These are phyloP conservation scores for Nestor notabilis DNA, from an alignment of 2,113 vertebrate species.

Conservation along the genomic window DNA sequence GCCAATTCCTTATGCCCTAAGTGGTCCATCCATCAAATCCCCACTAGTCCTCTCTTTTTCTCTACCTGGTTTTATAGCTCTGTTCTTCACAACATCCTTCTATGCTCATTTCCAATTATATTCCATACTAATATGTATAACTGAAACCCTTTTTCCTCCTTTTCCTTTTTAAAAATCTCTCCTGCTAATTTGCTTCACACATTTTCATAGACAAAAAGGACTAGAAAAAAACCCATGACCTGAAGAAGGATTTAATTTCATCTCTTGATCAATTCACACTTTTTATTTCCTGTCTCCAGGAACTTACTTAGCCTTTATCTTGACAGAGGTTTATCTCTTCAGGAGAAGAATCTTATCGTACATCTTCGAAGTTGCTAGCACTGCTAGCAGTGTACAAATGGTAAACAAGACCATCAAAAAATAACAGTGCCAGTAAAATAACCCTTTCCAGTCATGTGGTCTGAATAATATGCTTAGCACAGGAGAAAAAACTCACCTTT, in stretches of 20 bases:
- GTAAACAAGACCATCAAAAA: background rate
- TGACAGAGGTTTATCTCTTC: background rate
- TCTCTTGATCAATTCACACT: background rate
- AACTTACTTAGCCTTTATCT: background rate
- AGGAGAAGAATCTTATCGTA: background rate
- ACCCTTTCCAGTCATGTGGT: background rate
- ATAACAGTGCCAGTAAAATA: background rate
- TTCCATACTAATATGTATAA: background rate
- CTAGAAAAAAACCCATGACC: background rate
- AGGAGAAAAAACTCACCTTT: background rate
- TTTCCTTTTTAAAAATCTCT: background rate
- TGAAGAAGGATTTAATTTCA: background rate
- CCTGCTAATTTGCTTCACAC: background rate
- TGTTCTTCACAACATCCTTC: background rate
- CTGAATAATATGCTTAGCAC: background rate
- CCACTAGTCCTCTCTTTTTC: background rate
- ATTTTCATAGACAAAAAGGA: background rate
- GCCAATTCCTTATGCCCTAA: background rate
- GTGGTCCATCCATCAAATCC: background rate
- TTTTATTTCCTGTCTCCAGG: background rate
- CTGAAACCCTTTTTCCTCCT: background rate
- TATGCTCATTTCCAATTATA: background rate
- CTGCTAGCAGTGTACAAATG: background rate
- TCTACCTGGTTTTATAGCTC: background rate
- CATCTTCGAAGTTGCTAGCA: background rate